A percentile compares a stretch with the other conserved stretches of the same genome.
These are phyloP conservation scores for Hypena proboscidalis DNA, from an alignment of 2,888 invertebrate genomes.

Conservation along the genomic window DNA sequence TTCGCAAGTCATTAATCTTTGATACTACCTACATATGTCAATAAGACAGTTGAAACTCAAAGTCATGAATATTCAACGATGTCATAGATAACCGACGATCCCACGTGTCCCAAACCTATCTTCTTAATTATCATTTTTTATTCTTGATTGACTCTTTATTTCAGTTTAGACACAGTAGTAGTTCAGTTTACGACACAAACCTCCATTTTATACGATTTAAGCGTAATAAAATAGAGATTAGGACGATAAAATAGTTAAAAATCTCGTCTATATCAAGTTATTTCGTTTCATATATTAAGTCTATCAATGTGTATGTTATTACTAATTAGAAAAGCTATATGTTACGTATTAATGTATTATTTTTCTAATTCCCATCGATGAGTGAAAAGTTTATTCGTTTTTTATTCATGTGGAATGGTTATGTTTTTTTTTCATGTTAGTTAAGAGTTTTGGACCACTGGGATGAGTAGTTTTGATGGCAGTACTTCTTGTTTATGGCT, in stretches of 20 bases:
- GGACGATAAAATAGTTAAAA: constrained; percentile 24
- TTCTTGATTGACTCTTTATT: constrained; percentile 39
- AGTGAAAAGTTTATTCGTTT: constrained; percentile 11
- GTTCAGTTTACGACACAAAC: constrained; percentile 25
- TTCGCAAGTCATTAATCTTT: constrained; percentile 4
- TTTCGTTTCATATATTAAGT: constrained; percentile 21
- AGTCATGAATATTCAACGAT: constrained; percentile 40
- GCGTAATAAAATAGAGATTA: constrained; percentile 38
- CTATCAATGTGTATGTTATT: constrained; percentile 19
- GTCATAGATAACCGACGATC: constrained; percentile 12
- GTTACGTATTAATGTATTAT: constrained; percentile 17
- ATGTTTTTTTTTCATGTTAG: constrained; percentile 5
- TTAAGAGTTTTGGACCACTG: constrained; percentile 13
- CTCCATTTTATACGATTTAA: constrained; percentile 33
- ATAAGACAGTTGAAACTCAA: constrained; percentile 12
- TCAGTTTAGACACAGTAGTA: constrained; percentile 23
- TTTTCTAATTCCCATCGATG: constrained; percentile 14
- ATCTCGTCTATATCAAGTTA: constrained; percentile 26
- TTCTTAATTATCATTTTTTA: constrained; percentile 36
- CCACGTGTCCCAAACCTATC: constrained; percentile 32
- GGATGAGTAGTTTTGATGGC: constrained; percentile 2
- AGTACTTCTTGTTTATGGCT: neutral
- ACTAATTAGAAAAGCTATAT: constrained; percentile 27
- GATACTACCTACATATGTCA: constrained; percentile 10
- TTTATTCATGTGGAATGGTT: constrained; percentile 7